Evolutionary conservation across 2,113 vertebrate genomes (phyloP), one percentile per base, ranked within the genome.

Genomic region (Anoura caudifer): DNA sequence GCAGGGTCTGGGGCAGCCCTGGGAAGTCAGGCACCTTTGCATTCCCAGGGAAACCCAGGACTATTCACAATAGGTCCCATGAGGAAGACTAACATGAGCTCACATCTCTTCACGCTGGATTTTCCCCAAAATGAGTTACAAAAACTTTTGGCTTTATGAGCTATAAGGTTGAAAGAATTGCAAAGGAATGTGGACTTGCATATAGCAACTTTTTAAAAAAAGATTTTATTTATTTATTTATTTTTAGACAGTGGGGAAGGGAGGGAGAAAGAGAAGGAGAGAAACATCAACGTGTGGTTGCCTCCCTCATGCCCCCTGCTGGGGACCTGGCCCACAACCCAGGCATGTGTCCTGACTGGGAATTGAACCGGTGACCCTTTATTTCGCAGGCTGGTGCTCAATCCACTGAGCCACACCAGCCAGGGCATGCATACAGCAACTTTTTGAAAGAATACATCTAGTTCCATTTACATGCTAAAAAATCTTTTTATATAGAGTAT

Each of bases 361-460:
- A 59, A 24, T 59, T 9, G 22, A 59, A 59, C 56, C 19, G 8
- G 8, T 10, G 56, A 59, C 20, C 56, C 22, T 24, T 59, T 59
- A 9, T 20, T 59, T 59, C 6, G 22, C 20, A 59, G 56, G 56
- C 56, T 10, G 20, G 20, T 10, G 22, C 22, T 59, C 22, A 56
- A 59, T 59, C 56, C 56, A 59, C 56, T 59, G 56, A 59, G n/a
- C 19, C 56, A 59, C 22, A 59, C 56, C 56, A 59, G 56, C 22
- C 22, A 59, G 22, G 22, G 9, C 22, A 24, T 24, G 22, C 52
- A 19, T 54, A 67, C 50, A 81, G 16, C 65, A n/a, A 67, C 24
- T 81, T 94, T 91, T 85, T 41, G 8, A 80, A 95, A 88, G 15
- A 92, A 82, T 26, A 87, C 86, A 38, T 11, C 33, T 59, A 90